Evolutionary conservation across 2,113 vertebrate species (phyloP).

Genomic region (Centrocercus urophasianus): DNA sequence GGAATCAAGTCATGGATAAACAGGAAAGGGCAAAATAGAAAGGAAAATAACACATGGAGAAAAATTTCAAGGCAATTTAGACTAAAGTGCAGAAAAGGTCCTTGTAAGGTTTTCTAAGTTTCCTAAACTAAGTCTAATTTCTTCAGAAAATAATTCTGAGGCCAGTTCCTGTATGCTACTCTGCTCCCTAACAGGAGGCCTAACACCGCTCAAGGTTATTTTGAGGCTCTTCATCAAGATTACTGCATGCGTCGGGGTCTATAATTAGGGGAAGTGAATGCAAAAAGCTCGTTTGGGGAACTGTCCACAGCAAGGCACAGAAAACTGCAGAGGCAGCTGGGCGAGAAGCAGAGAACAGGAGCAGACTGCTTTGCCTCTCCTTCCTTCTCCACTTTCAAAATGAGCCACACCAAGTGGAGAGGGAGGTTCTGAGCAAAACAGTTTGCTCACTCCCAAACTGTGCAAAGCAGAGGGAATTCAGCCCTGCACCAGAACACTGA

Average conservation of each 20-base stretch:
- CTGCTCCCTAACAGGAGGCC: neutral
- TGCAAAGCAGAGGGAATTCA: neutral
- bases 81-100: neutral
- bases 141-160: neutral
- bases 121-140: neutral
- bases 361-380: neutral
- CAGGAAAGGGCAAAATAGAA: neutral
- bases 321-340: neutral
- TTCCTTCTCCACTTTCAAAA: neutral
- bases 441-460: neutral
- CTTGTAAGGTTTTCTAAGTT: neutral
- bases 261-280: neutral
- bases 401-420: rapidly evolving
- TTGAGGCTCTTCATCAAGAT: neutral
- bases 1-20: neutral
- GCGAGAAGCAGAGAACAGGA: neutral
- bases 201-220: neutral
- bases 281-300: neutral
- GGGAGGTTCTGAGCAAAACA: rapidly evolving
- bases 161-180: neutral
- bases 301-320: neutral
- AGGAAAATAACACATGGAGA: neutral
- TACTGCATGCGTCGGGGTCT: neutral
- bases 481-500: neutral
- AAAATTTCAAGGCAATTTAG: neutral